These are phyloP conservation scores for Malurus leucopterus DNA, from an alignment of 2,797 vertebrate species.

Conservation along the genomic window DNA sequence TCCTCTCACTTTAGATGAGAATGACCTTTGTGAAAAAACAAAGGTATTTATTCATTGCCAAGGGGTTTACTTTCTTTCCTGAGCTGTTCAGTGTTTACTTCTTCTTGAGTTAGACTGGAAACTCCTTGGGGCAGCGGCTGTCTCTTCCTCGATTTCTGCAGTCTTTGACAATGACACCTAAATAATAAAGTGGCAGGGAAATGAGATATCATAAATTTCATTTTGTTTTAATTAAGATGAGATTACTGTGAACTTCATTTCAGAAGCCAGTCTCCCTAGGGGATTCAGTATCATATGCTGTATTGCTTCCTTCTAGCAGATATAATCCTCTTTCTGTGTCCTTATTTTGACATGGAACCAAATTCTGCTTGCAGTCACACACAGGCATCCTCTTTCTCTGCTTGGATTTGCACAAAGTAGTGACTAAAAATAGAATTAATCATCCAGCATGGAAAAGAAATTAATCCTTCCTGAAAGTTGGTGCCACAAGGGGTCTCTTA, in stretches of 20 bases:
- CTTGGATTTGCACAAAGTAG: slow-evolving; percentile 24
- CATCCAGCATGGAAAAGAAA: neutral
- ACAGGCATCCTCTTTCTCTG: slow-evolving; percentile 7
- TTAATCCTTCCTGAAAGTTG: neutral
- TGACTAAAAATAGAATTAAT: slow-evolving; percentile 36
- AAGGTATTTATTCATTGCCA: neutral
- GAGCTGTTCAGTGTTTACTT: neutral
- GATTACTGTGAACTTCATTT: slow-evolving; percentile 41
- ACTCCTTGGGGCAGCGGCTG: neutral
- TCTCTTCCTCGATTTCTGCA: neutral
- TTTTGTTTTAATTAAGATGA: slow-evolving; percentile 55
- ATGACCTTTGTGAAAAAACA: slow-evolving; percentile 5
- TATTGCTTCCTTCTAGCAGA: slow-evolving; percentile 13
- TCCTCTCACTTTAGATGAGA: neutral
- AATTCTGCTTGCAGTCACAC: slow-evolving; percentile 2
- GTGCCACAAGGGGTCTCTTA: neutral
- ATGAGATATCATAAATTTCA: slow-evolving; percentile 27
- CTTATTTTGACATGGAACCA: slow-evolving; percentile 30
- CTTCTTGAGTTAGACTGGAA: neutral
- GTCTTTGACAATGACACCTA: slow-evolving; percentile 10
- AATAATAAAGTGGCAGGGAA: neutral
- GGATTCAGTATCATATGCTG: slow-evolving; percentile 4
- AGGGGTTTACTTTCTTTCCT: neutral
- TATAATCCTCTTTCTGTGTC: slow-evolving; percentile 25
- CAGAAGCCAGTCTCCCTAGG: neutral